phyloP scores from a whole-genome alignment of 2,113 vertebrate species.

The Vireo altiloquus region DNA sequence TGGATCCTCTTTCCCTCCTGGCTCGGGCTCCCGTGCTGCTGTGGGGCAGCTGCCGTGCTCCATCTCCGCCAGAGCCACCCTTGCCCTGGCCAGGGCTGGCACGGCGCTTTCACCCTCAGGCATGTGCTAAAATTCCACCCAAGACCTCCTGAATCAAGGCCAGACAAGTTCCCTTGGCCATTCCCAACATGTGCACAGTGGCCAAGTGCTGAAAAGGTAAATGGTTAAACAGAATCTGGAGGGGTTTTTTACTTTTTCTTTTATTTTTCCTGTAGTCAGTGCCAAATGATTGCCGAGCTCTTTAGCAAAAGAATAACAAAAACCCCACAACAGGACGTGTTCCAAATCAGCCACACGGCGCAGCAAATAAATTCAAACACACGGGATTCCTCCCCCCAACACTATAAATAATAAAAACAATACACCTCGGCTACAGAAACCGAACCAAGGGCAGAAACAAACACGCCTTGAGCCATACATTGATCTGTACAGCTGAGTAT shows the following conservation, averaged over 20 bases:
- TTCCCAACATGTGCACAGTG: neutral
- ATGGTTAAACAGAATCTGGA: neutral
- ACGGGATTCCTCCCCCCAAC: neutral
- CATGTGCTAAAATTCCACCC: neutral
- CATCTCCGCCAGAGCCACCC: neutral
- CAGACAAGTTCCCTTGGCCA: neutral
- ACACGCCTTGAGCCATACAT: neutral
- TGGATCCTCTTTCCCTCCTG: constrained; percentile 32
- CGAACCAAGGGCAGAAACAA: neutral
- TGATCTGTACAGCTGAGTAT: neutral
- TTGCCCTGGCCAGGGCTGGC: accelerated
- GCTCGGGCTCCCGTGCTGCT: neutral
- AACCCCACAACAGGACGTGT: neutral
- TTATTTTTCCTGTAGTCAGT: neutral
- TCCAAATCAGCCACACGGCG: constrained; percentile 40
- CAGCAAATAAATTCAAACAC: constrained; percentile 51
- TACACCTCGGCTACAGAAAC: constrained; percentile 3
- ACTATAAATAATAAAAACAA: constrained; percentile 59
- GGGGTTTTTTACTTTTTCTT: neutral
- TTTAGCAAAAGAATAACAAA: constrained; percentile 18
- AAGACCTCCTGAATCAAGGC: neutral
- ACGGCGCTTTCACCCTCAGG: neutral
- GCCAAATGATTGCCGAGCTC: neutral
- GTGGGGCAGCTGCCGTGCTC: constrained; percentile 19
- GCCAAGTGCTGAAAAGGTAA: neutral